Evolutionary conservation across 2,888 invertebrate species (phyloP).

Genomic region (Falcaria lacertinaria): DNA sequence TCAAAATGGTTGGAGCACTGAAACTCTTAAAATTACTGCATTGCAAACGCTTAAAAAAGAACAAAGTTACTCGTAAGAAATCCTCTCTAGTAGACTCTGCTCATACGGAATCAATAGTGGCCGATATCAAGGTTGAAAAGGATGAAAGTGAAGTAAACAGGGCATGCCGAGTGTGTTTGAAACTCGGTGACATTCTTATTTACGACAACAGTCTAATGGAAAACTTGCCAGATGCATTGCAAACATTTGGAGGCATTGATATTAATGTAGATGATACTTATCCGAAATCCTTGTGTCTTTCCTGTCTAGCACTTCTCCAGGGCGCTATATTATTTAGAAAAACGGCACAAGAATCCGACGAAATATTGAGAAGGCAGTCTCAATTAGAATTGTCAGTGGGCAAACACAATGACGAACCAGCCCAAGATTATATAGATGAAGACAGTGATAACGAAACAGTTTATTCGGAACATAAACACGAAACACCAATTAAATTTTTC

Average conservation of each 20-base stretch:
- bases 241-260: constrained; percentile 43
- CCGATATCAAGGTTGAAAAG: constrained; percentile 18
- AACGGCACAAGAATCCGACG: constrained; percentile 55
- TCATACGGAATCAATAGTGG: constrained; percentile 2
- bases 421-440: constrained; percentile 7
- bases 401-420: constrained; percentile 10
- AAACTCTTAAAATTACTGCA: not conserved
- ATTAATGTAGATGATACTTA: constrained; percentile 42
- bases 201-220: constrained; percentile 28
- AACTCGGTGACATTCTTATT: constrained; percentile 56
- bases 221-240: constrained; percentile 42
- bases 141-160: constrained; percentile 9
- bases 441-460: constrained; percentile 10
- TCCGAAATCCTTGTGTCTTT: constrained; percentile 55
- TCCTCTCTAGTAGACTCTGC: not conserved
- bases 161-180: constrained; percentile 58
- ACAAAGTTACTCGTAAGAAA: not conserved
- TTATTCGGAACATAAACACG: constrained; percentile 11
- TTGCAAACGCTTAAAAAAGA: not conserved
- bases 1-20: not conserved
- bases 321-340: constrained; percentile 59
- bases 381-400: not conserved
- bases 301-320: constrained; percentile 50
- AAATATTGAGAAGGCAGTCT: constrained; percentile 24
- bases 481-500: constrained; percentile 21